Evolutionary conservation across 2,113 vertebrate genomes (phyloP), one percentile per base, ranked within the genome.

Genomic region (Noturus placidus): DNA sequence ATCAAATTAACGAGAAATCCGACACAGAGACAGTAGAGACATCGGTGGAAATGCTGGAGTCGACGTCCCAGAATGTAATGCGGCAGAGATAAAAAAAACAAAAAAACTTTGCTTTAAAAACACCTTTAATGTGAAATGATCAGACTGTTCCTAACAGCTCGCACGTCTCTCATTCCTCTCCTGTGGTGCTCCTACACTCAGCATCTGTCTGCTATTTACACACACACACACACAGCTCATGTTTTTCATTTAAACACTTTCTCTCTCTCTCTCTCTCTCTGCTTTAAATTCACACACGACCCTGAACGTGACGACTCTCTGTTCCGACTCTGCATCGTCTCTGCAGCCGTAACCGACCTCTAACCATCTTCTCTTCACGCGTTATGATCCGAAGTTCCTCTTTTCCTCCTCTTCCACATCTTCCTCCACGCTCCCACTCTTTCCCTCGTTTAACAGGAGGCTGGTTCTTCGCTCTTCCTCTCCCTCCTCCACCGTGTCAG

Each of bases 101-200:
- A 50, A 46, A 1, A 46, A 46, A 46, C 19, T 72, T 38, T 10
- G 72, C 38, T 76, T 76, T 76, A 25, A 78, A 50, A 52, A 52
- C 76, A 78, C 76, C 42, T 78, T 78, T 30, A 79, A 57, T 22
- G 79, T 81, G 79, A 59, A 56, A 59, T 80, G 79, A 81, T 61
- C 54, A 81, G 17, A 38, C 54, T 81, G 79, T 81, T 59, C 79
- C 79, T 59, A 59, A 81, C 54, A 38, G 33, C 78, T 81, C 54
- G 10, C 78, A 59, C 54, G 52, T 38, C 79, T 81, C 79, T 81
- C 79, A 25, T 81, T 81, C 79, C 79, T 57, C 78, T 81, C 56
- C 79, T 59, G 79, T 59, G 30, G 79, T 13, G 79, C 54, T 81
- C 19, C 79, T 38, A 27, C 54, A 25, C 54, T 81, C 79, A 81